Evolutionary conservation across 1,140 invertebrate genomes (phyloP).

Genomic region (Ridgeia piscesae): DNA sequence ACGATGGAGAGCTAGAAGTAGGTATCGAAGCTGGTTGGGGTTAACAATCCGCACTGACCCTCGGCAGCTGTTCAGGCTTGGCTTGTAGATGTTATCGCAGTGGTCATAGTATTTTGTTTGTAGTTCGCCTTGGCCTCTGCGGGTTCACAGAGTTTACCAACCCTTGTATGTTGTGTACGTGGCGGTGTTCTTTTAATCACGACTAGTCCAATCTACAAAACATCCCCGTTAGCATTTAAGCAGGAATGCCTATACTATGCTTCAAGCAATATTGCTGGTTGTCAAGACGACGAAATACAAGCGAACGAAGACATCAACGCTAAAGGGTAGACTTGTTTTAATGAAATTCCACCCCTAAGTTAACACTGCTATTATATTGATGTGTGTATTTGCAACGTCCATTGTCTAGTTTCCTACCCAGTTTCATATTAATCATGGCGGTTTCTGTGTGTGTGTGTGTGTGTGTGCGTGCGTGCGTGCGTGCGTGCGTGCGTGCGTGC

Average conservation of each 20-base stretch:
- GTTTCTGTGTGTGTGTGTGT: no score
- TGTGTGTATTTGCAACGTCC: no score
- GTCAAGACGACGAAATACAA: neutral
- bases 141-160: neutral
- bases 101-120: neutral
- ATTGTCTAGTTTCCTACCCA: no score
- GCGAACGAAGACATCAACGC: neutral
- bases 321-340: neutral
- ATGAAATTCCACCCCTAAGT: no score
- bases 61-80: neutral
- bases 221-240: neutral
- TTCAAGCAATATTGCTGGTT: neutral
- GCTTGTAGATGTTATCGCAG: neutral
- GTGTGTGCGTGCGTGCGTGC: no score
- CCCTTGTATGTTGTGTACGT: neutral
- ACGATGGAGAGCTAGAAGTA: neutral
- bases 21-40: neutral
- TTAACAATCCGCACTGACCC: neutral
- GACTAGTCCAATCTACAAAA: neutral
- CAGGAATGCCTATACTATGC: neutral
- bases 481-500: no score
- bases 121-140: neutral
- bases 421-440: no score
- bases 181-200: neutral
- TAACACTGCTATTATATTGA: no score